These are phyloP conservation scores for Condylura cristata DNA, from an alignment of 2,113 vertebrate species.

Conservation along the genomic window DNA sequence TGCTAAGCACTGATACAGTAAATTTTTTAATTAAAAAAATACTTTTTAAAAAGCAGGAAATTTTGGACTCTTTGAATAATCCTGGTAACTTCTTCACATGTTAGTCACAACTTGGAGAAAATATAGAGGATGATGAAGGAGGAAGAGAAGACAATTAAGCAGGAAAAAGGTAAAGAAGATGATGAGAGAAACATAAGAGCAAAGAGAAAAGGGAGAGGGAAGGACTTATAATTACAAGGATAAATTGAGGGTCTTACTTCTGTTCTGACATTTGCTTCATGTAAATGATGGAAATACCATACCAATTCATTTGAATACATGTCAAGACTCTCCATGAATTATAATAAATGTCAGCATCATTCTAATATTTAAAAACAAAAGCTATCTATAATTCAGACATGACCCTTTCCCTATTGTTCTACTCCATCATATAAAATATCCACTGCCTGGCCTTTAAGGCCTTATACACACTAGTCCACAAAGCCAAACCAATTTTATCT, in stretches of 20 bases:
- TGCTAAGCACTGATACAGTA: background rate
- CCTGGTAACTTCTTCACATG: background rate
- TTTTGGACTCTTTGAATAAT: background rate
- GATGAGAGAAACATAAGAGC: background rate
- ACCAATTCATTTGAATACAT: constrained; percentile 78
- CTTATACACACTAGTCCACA: background rate
- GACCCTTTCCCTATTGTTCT: constrained; percentile 70
- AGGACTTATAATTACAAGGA: constrained; percentile 71
- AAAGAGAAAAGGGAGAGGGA: background rate
- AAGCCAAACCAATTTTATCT: constrained; percentile 60
- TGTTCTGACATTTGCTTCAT: constrained; percentile 80
- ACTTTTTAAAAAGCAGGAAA: background rate
- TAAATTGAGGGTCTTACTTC: constrained; percentile 73
- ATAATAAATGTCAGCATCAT: constrained; percentile 81
- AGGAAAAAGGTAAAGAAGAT: background rate
- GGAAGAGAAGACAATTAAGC: background rate
- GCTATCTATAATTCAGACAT: constrained; percentile 76
- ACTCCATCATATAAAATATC: constrained; percentile 67
- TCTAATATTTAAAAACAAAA: constrained; percentile 82
- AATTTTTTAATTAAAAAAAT: constrained; percentile 1
- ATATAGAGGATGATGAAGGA: background rate
- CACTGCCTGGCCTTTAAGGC: constrained; percentile 63
- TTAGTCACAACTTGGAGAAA: constrained; percentile 2
- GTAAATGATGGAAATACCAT: constrained; percentile 79
- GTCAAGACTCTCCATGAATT: constrained; percentile 73